These are phyloP conservation scores for Stegastes partitus DNA, from an alignment of 2,113 vertebrate species.

Conservation along the genomic window DNA sequence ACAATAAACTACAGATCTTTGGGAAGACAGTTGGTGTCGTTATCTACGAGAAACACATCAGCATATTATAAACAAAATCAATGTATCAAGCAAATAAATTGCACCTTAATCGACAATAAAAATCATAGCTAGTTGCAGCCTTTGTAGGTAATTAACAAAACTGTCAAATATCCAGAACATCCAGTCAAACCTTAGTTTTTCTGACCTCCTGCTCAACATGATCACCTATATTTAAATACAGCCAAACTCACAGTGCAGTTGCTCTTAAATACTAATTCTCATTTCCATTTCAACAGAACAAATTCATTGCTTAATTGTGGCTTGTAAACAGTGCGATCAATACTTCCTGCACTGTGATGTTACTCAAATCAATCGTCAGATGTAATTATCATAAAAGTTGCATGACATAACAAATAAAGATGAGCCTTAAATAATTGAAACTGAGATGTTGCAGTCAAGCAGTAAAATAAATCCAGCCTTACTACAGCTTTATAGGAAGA, in stretches of 20 bases:
- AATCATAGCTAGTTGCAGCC: too few species aligned
- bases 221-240: not conserved
- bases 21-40: too few species aligned
- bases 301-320: not conserved
- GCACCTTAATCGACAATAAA: too few species aligned
- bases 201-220: not conserved
- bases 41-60: too few species aligned
- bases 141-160: not conserved
- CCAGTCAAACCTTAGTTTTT: not conserved
- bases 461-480: not conserved
- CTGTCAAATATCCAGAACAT: too few species aligned
- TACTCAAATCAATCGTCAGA: too few species aligned
- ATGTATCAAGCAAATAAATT: too few species aligned
- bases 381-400: too few species aligned
- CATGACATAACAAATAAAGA: not conserved
- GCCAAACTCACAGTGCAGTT: not conserved
- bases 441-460: not conserved
- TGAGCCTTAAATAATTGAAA: not conserved
- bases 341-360: not conserved
- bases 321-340: not conserved
- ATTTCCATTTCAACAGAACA: not conserved
- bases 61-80: too few species aligned
- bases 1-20: too few species aligned
- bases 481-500: not conserved
- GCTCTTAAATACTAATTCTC: not conserved